Base-by-base conservation (phyloP, 2,797 vertebrate species). In the Arrhamphus sclerolepis region DNA sequence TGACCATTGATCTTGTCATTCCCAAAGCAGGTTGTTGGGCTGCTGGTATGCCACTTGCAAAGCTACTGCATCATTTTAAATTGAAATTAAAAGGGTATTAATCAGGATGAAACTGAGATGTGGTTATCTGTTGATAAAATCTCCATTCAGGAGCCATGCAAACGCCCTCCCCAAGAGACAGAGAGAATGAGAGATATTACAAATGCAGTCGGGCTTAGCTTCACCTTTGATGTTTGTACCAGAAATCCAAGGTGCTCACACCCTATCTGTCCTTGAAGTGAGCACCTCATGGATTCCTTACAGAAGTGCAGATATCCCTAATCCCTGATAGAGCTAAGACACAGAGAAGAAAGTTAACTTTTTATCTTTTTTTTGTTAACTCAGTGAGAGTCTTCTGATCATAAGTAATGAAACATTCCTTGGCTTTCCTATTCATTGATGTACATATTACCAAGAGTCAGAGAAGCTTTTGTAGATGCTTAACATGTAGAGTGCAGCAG, bases 141-240 rank as follows among this genome's bases (percentile, higher is more conserved):
- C 80, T 81, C 67, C 38, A 68, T 87, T 83, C 70, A 77, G 60
- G 56, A 77, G 60, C 10, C 19, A 67, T 77, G 66, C 56, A 29
- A 81, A 72, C 59, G 65, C 62, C 22, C 72, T 61, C 62, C 61
- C 66, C 43, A 68, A 69, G 69, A 46, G 46, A 62, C 60, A 50
- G 46, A 61, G 63, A 61, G 63, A 68, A 53, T 56, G 40, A 60
- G 28, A 57, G 54, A 43, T 82, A 84, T 83, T 83, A 82, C 72
- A 82, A 83, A 89, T 75, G 77, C 75, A 22, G 66, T 62, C 6
- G 1, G 78, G 79, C 73, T 91, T 82, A 82, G 76, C 83, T 80
- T 69, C 72, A 79, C 79, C 85, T 91, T 92, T 91, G 89, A 89
- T 91, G 88, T 90, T 80, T 66, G 62, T 59, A 82, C 63, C 83